These are phyloP conservation scores for Mus minutoides DNA, from an alignment of 2,797 vertebrate genomes.

Conservation along the genomic window DNA sequence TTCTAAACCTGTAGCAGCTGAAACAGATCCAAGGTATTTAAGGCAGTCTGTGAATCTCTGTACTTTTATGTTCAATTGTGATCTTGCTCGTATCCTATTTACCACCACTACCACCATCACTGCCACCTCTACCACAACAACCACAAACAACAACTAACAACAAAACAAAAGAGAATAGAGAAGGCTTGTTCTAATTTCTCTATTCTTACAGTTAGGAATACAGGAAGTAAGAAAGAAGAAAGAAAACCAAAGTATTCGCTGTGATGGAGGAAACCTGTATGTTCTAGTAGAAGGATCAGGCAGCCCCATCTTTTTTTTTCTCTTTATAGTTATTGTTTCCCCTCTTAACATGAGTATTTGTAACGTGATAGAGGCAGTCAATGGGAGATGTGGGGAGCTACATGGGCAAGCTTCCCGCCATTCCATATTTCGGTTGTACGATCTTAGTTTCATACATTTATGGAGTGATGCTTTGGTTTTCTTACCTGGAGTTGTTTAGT, in stretches of 20 bases:
- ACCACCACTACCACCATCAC: background rate
- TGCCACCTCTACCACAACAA: background rate
- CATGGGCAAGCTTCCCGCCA: background rate
- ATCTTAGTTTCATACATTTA: slow-evolving; percentile 4
- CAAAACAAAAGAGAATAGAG: background rate
- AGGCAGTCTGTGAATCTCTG: background rate
- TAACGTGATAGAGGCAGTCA: background rate
- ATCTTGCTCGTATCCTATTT: background rate
- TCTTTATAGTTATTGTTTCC: too few species aligned
- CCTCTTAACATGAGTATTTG: too few species aligned
- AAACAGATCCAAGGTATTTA: background rate
- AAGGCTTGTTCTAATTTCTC: background rate
- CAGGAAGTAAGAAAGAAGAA: background rate
- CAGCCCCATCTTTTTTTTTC: background rate
- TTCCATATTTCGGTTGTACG: background rate
- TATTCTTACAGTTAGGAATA: background rate
- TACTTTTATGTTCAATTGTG: background rate
- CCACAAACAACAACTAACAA: background rate
- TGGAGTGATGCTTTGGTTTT: background rate
- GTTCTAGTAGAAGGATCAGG: background rate
- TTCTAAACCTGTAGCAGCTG: background rate
- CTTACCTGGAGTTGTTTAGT: background rate
- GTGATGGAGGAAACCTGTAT: background rate
- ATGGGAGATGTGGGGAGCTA: background rate
- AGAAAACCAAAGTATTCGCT: background rate